These are phyloP conservation scores for Rhizomys pruinosus DNA, from an alignment of 2,113 vertebrate species.

Conservation along the genomic window DNA sequence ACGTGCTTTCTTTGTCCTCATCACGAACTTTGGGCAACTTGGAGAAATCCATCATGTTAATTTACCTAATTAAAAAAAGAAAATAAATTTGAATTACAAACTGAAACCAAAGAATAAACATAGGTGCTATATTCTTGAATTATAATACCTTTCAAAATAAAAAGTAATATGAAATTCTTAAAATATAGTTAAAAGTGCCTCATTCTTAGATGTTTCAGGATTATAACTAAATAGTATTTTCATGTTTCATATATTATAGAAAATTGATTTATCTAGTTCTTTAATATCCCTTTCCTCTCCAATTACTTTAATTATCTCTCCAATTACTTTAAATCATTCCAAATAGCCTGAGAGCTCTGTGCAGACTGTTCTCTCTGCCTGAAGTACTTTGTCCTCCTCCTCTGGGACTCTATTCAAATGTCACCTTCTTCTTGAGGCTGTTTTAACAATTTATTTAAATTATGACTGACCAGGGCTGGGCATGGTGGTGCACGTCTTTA, in stretches of 20 bases:
- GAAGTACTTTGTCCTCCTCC: not conserved
- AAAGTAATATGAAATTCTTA: slow-evolving; percentile 43
- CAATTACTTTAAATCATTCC: not conserved
- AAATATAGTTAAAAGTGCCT: slow-evolving; percentile 24
- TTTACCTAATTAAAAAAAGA: slow-evolving; percentile 75
- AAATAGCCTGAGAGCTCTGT: not conserved
- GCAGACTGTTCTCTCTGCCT: not conserved
- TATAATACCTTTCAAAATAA: slow-evolving; percentile 35
- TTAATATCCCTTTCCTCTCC: not conserved
- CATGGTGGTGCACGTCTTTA: too few species aligned
- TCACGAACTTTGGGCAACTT: slow-evolving; percentile 96
- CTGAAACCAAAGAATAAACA: slow-evolving; percentile 49
- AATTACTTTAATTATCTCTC: not conserved
- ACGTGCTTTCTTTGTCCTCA: slow-evolving; percentile 93
- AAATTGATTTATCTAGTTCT: not conserved
- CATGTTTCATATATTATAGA: not conserved
- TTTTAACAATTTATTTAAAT: slow-evolving; percentile 3
- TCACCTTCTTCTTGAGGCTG: not conserved
- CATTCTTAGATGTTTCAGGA: not conserved
- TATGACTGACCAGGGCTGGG: too few species aligned
- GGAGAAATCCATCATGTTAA: slow-evolving; percentile 94
- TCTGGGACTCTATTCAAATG: slow-evolving; percentile 1
- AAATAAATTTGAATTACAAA: slow-evolving; percentile 57
- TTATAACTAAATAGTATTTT: not conserved
- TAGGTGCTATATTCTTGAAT: slow-evolving; percentile 34